Percentiles rank a stretch among this genome's conserved stretches.
phyloP scores from a whole-genome alignment of 2,113 vertebrate genomes.

The Chlorodrepanis virens region DNA sequence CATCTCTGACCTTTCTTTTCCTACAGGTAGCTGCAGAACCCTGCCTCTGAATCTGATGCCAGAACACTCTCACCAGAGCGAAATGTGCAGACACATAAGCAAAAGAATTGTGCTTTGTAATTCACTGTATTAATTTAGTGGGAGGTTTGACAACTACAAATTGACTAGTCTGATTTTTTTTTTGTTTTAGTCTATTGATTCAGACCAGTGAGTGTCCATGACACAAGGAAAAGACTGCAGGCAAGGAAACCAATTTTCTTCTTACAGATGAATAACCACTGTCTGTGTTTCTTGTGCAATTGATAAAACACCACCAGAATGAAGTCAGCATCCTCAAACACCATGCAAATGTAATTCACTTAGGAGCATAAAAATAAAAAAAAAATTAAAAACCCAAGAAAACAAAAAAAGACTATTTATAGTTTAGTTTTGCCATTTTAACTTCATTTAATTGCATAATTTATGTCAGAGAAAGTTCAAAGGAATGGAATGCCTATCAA shows the following conservation, averaged over 20 bases:
- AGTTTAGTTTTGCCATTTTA: neutral
- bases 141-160: neutral
- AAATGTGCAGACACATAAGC: neutral
- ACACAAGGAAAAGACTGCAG: neutral
- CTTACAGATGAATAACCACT: neutral
- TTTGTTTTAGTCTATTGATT: neutral
- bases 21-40: neutral
- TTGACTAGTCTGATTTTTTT: neutral
- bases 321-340: neutral
- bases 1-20: neutral
- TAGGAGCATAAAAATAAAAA: neutral
- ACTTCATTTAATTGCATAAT: neutral
- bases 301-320: neutral
- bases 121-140: neutral
- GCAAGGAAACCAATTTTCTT: neutral
- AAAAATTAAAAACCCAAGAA: neutral
- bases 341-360: neutral
- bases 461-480: neutral
- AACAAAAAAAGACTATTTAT: neutral
- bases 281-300: neutral
- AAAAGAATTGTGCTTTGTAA: neutral
- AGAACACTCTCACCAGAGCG: neutral
- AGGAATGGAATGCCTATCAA: neutral
- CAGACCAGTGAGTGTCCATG: neutral
- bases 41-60: neutral